A percentile compares a stretch with the other conserved stretches of the same genome.
Evolutionary conservation across 2,797 vertebrate genomes (phyloP).

Genomic region (Paramormyrops hopkinsi): DNA sequence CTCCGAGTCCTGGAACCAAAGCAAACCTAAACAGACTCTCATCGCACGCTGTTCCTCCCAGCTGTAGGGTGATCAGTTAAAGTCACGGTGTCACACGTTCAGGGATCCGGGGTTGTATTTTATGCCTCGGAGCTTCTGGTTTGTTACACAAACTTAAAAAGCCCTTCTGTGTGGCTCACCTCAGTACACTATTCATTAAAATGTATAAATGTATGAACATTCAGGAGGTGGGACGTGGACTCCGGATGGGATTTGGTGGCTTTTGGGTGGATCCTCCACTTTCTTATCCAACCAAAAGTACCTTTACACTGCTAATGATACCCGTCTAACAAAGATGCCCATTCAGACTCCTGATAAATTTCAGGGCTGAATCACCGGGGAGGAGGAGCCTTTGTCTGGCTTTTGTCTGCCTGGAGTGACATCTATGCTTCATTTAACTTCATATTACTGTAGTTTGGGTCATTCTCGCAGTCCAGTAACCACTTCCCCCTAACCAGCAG

Average conservation of each 20-base stretch:
- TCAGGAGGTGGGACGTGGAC: neutral
- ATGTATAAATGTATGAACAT: neutral
- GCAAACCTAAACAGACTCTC: neutral
- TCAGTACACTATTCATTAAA: too few species aligned
- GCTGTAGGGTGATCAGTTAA: neutral
- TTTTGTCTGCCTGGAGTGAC: neutral
- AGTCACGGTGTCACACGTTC: neutral
- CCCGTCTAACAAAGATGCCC: neutral
- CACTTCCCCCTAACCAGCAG: neutral
- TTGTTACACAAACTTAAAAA: neutral
- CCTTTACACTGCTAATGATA: neutral
- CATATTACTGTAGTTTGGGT: neutral
- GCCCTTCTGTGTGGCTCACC: neutral
- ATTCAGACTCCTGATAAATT: constrained; percentile 2
- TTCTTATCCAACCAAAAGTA: neutral
- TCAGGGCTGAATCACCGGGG: neutral
- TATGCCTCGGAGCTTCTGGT: neutral
- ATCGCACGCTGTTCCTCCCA: neutral
- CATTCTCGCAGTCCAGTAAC: neutral
- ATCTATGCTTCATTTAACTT: neutral
- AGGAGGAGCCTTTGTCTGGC: neutral
- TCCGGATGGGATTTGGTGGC: neutral
- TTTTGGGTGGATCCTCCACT: neutral
- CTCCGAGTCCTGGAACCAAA: neutral
- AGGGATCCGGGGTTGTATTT: neutral